Conservation (phyloP, 2,888 invertebrate genomes). For the Eupithecia vulgata region DNA sequence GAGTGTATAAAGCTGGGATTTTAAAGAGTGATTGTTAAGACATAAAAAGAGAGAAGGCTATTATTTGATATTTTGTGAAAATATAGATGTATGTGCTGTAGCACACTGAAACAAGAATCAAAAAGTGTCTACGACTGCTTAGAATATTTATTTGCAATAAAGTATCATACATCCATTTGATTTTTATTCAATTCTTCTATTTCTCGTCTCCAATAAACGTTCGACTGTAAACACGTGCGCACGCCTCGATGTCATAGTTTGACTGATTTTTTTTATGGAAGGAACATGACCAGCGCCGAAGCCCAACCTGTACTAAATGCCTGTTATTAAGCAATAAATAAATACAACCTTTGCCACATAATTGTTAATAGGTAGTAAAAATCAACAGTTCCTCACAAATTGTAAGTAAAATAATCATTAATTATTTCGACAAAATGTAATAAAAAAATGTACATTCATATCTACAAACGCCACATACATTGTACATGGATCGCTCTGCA, state of each 20-base stretch:
- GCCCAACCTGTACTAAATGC: constrained; percentile 2
- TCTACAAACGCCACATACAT: no score
- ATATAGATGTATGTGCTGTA: not conserved
- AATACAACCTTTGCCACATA: not conserved
- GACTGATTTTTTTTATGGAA: not conserved
- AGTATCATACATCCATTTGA: not conserved
- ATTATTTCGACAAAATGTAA: not conserved
- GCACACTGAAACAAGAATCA: not conserved
- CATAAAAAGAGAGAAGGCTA: not conserved
- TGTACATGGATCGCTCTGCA: no score
- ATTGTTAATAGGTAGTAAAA: not conserved
- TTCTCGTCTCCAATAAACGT: not conserved
- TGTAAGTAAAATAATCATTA: constrained; percentile 2
- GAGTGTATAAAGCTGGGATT: not conserved
- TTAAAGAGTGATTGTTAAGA: not conserved
- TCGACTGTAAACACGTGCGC: not conserved
- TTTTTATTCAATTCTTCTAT: constrained; percentile 5
- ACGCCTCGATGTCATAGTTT: not conserved
- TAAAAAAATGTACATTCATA: no score
- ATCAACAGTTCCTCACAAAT: not conserved
- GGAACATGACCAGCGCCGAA: not conserved
- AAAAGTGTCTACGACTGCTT: not conserved
- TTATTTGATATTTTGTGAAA: constrained; percentile 5
- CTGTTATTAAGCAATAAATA: not conserved
- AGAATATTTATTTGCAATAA: constrained; percentile 11